A percentile compares a stretch with the other conserved stretches of the same genome.
Evolutionary conservation across 2,113 vertebrate genomes (phyloP).

Genomic region (Echinops telfairi): DNA sequence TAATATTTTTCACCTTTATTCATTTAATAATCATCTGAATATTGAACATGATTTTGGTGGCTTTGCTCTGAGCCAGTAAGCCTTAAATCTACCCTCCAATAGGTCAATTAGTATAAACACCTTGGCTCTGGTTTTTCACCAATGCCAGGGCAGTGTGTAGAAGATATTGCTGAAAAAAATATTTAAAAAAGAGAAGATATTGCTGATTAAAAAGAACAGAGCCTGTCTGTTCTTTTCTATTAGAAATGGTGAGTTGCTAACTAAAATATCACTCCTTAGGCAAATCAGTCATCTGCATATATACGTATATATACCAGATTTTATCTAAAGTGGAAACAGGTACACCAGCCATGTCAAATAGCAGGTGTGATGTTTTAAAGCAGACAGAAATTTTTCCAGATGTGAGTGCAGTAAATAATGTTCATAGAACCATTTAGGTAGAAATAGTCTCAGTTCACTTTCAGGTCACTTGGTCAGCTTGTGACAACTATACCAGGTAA

Average conservation of each 20-base stretch:
- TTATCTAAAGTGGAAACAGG: not conserved
- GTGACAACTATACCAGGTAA: not conserved
- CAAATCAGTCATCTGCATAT: not conserved
- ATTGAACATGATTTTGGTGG: not conserved
- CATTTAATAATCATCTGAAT: slow-evolving; percentile 13
- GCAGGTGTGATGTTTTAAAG: not conserved
- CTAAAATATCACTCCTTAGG: not conserved
- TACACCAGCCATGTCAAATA: not conserved
- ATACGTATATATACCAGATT: not conserved
- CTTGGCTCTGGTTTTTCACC: not conserved
- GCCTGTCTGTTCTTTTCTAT: not conserved
- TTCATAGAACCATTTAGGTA: not conserved
- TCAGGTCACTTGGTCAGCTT: not conserved
- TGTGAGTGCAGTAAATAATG: not conserved
- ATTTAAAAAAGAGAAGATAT: not conserved
- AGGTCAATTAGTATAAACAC: not conserved
- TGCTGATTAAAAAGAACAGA: not conserved
- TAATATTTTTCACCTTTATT: not conserved
- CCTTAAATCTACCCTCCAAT: not conserved
- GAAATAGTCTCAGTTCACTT: not conserved
- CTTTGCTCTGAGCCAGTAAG: slow-evolving; percentile 23
- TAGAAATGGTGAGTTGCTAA: not conserved
- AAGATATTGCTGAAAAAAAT: not conserved
- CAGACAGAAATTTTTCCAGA: not conserved
- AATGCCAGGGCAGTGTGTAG: not conserved